A percentile compares a stretch with the other conserved stretches of the same genome.
Conservation (phyloP, 2,888 invertebrate genomes). For the Sarcophaga carnaria region DNA sequence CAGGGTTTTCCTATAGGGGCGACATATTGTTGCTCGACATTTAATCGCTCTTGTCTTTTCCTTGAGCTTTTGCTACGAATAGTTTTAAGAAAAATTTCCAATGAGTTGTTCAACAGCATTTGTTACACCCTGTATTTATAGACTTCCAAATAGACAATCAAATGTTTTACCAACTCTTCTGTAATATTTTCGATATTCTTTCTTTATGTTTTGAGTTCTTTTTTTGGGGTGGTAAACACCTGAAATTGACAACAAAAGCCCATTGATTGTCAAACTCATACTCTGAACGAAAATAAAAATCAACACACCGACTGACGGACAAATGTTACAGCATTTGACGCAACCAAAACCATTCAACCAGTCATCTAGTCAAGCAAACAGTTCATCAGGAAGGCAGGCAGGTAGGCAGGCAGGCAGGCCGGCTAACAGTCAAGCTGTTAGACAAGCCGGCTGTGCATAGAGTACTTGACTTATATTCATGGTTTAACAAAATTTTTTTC, state of each 20-base stretch:
- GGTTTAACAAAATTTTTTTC: neutral
- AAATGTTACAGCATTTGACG: neutral
- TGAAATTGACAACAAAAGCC: constrained; percentile 72
- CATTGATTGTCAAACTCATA: constrained; percentile 66
- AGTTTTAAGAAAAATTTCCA: no score
- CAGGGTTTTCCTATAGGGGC: neutral
- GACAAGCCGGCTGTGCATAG: constrained; percentile 9
- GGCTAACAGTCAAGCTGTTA: neutral
- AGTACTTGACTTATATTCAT: neutral
- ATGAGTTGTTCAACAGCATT: neutral
- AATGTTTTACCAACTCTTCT: constrained; percentile 17
- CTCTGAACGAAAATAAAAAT: constrained; percentile 14
- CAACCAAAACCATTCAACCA: constrained; percentile 29
- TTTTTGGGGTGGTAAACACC: constrained; percentile 64
- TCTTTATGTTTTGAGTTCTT: constrained; percentile 24
- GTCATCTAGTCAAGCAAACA: constrained; percentile 15
- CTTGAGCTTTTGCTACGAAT: no score
- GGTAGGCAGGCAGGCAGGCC: neutral
- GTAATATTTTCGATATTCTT: constrained; percentile 4
- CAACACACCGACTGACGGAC: neutral
- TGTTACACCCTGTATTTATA: constrained; percentile 16
- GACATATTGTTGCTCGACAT: neutral
- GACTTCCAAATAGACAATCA: neutral
- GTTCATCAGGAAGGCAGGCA: neutral
- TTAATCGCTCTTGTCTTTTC: no score